phyloP scores from a whole-genome alignment of 2,888 invertebrate genomes.

The Malacosoma neustria region DNA sequence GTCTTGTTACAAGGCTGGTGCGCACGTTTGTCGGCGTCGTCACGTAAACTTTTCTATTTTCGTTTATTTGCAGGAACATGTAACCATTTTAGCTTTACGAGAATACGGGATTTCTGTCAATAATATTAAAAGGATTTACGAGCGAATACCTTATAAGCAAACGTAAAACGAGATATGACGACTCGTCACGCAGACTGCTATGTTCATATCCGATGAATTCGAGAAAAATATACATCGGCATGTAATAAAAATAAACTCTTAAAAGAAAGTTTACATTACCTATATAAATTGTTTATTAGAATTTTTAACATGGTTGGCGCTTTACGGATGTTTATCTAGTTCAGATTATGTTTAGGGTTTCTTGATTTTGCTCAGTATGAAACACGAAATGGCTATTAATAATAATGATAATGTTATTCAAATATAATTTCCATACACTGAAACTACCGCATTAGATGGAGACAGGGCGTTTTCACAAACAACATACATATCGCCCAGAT shows the following conservation, averaged over 20 bases:
- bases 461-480: no score
- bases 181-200: conserved; percentile 26
- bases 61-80: conserved; percentile 42
- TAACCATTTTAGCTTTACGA: conserved; percentile 43
- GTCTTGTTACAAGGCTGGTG: conserved; percentile 13
- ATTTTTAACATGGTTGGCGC: not conserved
- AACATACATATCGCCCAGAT: no score
- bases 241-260: conserved; percentile 7
- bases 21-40: conserved; percentile 17
- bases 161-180: conserved; percentile 29
- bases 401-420: no score
- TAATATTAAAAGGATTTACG: conserved; percentile 42
- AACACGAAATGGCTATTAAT: no score
- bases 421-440: no score
- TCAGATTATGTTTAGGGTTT: not conserved
- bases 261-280: not conserved
- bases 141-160: conserved; percentile 29
- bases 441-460: no score
- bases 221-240: conserved; percentile 11
- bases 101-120: conserved; percentile 40
- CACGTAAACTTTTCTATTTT: conserved; percentile 45
- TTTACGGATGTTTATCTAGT: not conserved
- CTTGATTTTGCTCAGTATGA: not conserved
- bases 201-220: conserved; percentile 13
- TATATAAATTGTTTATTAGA: not conserved